phyloP scores from a whole-genome alignment of 2,797 vertebrate species.

The Coregonus sp. region DNA sequence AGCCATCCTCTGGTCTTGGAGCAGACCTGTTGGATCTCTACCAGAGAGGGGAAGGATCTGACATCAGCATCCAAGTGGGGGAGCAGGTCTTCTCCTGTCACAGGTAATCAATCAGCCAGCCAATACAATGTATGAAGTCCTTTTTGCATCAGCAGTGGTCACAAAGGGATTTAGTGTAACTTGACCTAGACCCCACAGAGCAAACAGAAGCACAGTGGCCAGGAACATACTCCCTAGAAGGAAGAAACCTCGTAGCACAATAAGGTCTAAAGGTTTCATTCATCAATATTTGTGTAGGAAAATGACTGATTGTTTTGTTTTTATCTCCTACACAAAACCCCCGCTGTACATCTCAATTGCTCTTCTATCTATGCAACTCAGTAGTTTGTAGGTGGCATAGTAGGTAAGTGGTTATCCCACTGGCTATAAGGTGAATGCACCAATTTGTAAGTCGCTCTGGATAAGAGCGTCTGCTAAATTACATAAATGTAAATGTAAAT shows the following conservation, averaged over 20 bases:
- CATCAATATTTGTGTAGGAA: neutral
- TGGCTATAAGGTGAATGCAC: too few species aligned
- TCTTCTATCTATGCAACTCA: neutral
- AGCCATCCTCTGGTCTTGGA: constrained; percentile 85
- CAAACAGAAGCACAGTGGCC: neutral
- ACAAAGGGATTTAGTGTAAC: neutral
- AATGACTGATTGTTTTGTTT: neutral
- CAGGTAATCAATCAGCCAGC: constrained; percentile 62
- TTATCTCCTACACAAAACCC: neutral
- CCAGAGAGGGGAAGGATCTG: constrained; percentile 78
- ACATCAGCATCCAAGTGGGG: constrained; percentile 84
- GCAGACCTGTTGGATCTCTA: constrained; percentile 87
- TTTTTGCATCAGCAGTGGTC: too few species aligned
- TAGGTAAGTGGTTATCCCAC: too few species aligned
- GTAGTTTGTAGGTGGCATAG: neutral
- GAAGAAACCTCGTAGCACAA: neutral
- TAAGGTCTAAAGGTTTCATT: neutral
- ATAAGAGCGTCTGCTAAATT: too few species aligned
- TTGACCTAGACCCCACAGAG: neutral
- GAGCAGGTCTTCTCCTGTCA: constrained; percentile 87
- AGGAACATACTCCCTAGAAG: neutral
- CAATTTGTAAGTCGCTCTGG: too few species aligned
- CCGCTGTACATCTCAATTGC: neutral
- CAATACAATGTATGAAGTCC: neutral
- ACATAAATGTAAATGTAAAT: too few species aligned